These are phyloP conservation scores for Tenthredo mesomela DNA, from an alignment of 2,888 invertebrate species.

Conservation along the genomic window DNA sequence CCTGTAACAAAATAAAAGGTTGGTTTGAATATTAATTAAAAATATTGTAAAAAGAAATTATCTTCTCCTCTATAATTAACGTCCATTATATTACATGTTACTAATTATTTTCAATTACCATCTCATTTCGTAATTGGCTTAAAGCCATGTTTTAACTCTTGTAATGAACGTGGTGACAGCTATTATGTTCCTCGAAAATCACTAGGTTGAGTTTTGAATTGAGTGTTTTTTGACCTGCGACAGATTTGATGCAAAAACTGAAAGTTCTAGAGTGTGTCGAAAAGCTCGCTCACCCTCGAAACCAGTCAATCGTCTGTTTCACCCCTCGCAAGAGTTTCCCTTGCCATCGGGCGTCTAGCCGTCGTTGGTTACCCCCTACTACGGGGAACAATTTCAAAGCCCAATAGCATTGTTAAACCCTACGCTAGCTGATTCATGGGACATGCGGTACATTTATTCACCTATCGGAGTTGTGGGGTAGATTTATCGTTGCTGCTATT, in stretches of 20 bases:
- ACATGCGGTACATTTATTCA: conserved; percentile 52
- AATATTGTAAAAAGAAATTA: background rate
- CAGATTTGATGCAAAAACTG: background rate
- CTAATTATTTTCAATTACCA: background rate
- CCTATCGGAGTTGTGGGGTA: conserved; percentile 16
- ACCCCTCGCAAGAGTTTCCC: conserved; percentile 24
- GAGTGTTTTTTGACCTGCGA: background rate
- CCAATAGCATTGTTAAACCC: conserved; percentile 50
- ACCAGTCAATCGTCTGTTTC: conserved; percentile 34
- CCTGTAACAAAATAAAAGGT: background rate
- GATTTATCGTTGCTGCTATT: conserved; percentile 37
- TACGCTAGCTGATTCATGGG: conserved; percentile 47
- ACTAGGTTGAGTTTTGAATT: background rate
- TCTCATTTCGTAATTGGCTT: background rate
- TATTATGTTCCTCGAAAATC: background rate
- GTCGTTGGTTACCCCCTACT: conserved; percentile 5
- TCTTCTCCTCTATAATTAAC: background rate
- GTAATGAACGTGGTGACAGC: background rate
- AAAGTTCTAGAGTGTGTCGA: conserved; percentile 11
- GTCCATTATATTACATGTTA: background rate
- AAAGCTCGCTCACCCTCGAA: conserved; percentile 29
- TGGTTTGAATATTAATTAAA: background rate
- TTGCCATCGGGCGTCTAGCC: conserved; percentile 27
- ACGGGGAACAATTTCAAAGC: conserved; percentile 50
- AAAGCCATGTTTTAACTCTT: background rate